phyloP scores from a whole-genome alignment of 2,797 vertebrate genomes.

The Pantherophis alleghaniensis region DNA sequence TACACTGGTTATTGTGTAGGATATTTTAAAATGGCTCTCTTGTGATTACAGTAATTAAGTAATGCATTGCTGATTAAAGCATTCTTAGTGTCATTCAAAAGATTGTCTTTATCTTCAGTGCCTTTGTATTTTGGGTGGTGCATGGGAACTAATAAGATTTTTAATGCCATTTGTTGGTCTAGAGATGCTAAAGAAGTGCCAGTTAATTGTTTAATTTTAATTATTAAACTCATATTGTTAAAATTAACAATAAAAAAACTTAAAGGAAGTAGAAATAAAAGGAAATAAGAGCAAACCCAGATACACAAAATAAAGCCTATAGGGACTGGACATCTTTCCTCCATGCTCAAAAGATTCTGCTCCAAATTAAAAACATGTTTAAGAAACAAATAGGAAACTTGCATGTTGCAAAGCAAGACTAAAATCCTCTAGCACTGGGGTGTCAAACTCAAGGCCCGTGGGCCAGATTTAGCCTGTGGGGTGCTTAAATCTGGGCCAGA shows the following conservation, averaged over 20 bases:
- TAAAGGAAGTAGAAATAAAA: not conserved
- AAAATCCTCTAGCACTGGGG: not conserved
- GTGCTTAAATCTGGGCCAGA: too few relatives aligned
- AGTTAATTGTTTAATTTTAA: not conserved
- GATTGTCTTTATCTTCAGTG: not conserved
- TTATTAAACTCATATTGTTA: not conserved
- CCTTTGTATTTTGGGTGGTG: not conserved
- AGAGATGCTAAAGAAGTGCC: not conserved
- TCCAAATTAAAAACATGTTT: not conserved
- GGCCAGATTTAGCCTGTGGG: accelerated
- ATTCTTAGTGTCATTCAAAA: not conserved
- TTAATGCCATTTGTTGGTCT: not conserved
- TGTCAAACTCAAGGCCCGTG: too few relatives aligned
- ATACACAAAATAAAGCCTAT: not conserved
- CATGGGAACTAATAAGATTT: not conserved
- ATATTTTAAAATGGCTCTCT: not conserved
- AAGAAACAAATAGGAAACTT: not conserved
- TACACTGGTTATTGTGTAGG: not conserved
- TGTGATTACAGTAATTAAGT: not conserved
- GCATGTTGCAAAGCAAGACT: not conserved
- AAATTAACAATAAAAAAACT: not conserved
- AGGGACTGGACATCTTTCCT: not conserved
- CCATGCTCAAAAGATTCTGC: not conserved
- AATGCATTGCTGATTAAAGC: not conserved
- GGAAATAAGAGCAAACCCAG: not conserved